Conservation (phyloP, 2,113 vertebrate species). For the Lophius piscatorius region DNA sequence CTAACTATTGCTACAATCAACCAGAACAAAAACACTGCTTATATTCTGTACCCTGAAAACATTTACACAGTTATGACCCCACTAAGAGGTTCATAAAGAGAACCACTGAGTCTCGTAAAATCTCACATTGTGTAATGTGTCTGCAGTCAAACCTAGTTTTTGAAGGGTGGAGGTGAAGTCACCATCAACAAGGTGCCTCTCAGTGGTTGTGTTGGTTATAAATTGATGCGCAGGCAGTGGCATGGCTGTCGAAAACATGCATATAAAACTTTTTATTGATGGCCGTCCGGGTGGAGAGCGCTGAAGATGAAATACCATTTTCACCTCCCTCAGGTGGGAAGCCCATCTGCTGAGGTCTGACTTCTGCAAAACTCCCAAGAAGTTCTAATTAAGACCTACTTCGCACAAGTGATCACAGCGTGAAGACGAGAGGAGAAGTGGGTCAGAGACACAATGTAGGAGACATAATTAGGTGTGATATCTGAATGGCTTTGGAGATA, state of each 20-base stretch:
- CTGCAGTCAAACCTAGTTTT: constrained; percentile 33
- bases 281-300: constrained; percentile 31
- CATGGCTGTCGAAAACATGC: constrained; percentile 36
- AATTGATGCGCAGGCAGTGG: constrained; percentile 50
- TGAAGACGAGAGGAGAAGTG: constrained; percentile 52
- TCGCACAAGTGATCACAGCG: constrained; percentile 63
- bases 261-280: constrained; percentile 60
- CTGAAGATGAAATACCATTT: constrained; percentile 42
- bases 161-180: constrained; percentile 48
- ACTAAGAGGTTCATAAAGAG: constrained; percentile 30
- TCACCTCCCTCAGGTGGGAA: constrained; percentile 60
- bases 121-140: constrained; percentile 19
- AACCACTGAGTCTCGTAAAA: constrained; percentile 38
- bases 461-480: constrained; percentile 54
- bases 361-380: constrained; percentile 46
- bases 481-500: constrained; percentile 60
- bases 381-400: constrained; percentile 74
- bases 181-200: constrained; percentile 58
- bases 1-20: constrained; percentile 42
- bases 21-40: constrained; percentile 40
- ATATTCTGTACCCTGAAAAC: constrained; percentile 40
- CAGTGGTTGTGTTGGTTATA: constrained; percentile 27
- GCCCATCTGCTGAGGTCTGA: constrained; percentile 58
- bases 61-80: constrained; percentile 36
- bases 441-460: constrained; percentile 44